Conservation (phyloP, 2,888 invertebrate genomes). For the Ophioninae sp. region DNA sequence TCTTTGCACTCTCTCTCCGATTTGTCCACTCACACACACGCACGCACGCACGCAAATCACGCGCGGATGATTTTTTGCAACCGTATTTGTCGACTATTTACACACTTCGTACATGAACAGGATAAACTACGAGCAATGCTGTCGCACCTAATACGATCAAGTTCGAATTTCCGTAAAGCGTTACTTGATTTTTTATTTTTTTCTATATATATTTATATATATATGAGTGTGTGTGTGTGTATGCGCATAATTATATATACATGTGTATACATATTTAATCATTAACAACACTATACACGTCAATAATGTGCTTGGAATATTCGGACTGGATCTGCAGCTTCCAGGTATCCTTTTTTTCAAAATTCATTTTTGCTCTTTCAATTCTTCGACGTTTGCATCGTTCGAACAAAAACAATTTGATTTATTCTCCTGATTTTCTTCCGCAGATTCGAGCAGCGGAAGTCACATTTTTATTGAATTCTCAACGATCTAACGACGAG, state of each 20-base stretch:
- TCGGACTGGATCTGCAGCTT: conserved; percentile 76
- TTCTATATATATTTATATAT: conserved; percentile 61
- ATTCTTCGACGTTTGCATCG: not conserved
- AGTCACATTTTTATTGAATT: too few relatives aligned
- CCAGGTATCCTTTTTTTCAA: conserved; percentile 56
- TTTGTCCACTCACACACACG: conserved; percentile 42
- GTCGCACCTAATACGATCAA: conserved; percentile 73
- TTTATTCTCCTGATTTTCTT: too few relatives aligned
- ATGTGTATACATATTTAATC: conserved; percentile 70
- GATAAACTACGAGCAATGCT: conserved; percentile 75
- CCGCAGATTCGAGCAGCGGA: too few relatives aligned
- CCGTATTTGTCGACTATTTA: conserved; percentile 71
- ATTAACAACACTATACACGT: conserved; percentile 78
- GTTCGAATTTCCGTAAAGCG: conserved; percentile 78
- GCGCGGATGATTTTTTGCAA: conserved; percentile 50
- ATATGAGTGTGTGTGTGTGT: conserved; percentile 54
- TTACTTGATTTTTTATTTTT: conserved; percentile 72
- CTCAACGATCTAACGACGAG: too few relatives aligned
- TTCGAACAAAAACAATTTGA: too few relatives aligned
- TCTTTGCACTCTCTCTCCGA: not conserved
- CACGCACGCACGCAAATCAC: conserved; percentile 36
- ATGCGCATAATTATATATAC: conserved; percentile 68
- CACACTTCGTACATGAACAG: conserved; percentile 73
- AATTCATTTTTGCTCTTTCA: conserved; percentile 66
- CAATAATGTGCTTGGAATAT: conserved; percentile 78